These are phyloP conservation scores for Leptatherina wallacei DNA, from an alignment of 2,797 vertebrate genomes.

Conservation along the genomic window DNA sequence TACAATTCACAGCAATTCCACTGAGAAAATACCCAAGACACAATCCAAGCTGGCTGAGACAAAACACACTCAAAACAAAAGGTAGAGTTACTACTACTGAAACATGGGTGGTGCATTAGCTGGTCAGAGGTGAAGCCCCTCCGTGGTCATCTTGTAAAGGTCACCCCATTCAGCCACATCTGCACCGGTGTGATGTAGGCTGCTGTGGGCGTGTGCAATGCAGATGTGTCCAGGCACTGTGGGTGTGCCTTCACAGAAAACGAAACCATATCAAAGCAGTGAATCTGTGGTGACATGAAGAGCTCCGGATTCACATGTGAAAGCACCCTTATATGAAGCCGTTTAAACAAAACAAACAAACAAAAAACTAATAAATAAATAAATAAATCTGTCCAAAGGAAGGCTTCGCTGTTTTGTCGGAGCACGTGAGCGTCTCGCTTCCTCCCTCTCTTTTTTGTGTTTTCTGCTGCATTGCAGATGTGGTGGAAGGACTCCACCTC, in stretches of 20 bases:
- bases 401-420: slow-evolving; percentile 71
- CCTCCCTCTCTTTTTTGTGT: slow-evolving; percentile 66
- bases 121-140: slow-evolving; percentile 60
- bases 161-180: slow-evolving; percentile 70
- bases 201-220: slow-evolving; percentile 54
- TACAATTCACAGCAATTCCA: slow-evolving; percentile 51
- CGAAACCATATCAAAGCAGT: not conserved
- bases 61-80: slow-evolving; percentile 24
- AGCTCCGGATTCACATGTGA: slow-evolving; percentile 20
- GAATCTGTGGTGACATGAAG: slow-evolving; percentile 21
- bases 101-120: slow-evolving; percentile 20
- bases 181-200: slow-evolving; percentile 54
- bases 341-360: not conserved
- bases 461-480: slow-evolving; percentile 88
- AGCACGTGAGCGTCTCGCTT: slow-evolving; percentile 62
- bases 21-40: slow-evolving; percentile 34
- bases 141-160: slow-evolving; percentile 63
- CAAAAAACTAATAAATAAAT: not conserved
- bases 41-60: slow-evolving; percentile 11
- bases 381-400: slow-evolving; percentile 53
- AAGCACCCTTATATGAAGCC: slow-evolving; percentile 24
- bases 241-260: slow-evolving; percentile 35
- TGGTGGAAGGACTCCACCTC: slow-evolving; percentile 81
- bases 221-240: slow-evolving; percentile 61
- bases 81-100: slow-evolving; percentile 24